A percentile compares a stretch with the other conserved stretches of the same genome.
Evolutionary conservation across 2,888 invertebrate genomes (phyloP).

Genomic region (Pinctada fucata): DNA sequence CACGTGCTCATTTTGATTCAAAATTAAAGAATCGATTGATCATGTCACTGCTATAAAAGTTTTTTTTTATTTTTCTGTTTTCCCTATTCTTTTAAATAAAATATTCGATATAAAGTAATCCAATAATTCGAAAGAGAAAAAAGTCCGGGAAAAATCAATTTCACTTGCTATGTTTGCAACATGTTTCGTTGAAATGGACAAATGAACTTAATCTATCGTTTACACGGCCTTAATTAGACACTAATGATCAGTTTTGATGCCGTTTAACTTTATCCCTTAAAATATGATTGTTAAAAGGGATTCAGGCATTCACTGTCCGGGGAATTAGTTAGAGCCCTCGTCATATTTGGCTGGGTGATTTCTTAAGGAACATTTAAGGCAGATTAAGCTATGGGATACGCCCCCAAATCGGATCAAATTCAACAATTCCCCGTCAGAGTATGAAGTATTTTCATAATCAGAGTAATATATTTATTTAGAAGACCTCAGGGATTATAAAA

Average conservation of each 20-base stretch:
- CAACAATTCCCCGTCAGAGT: neutral
- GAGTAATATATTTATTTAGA: neutral
- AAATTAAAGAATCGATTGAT: too few relatives aligned
- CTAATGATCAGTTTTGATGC: constrained; percentile 32
- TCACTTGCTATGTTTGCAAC: neutral
- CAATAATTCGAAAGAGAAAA: neutral
- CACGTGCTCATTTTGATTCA: too few relatives aligned
- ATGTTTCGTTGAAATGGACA: neutral
- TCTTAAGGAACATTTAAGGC: constrained; percentile 9
- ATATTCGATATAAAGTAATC: too few relatives aligned
- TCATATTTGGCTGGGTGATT: constrained; percentile 9
- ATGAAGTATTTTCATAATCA: neutral
- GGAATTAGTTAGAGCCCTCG: constrained; percentile 13
- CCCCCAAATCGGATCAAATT: constrained; percentile 37
- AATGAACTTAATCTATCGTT: constrained; percentile 17
- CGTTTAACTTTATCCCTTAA: constrained; percentile 40
- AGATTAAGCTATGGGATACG: constrained; percentile 34
- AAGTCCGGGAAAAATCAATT: neutral
- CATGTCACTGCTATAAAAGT: too few relatives aligned
- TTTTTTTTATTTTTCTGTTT: too few relatives aligned
- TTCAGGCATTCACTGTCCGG: constrained; percentile 28
- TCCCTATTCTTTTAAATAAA: too few relatives aligned
- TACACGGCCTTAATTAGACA: constrained; percentile 33
- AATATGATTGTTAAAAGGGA: constrained; percentile 38
- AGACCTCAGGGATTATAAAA: constrained; percentile 11